phyloP scores from a whole-genome alignment of 1,140 invertebrate species.

The Branchinecta lynchi region DNA sequence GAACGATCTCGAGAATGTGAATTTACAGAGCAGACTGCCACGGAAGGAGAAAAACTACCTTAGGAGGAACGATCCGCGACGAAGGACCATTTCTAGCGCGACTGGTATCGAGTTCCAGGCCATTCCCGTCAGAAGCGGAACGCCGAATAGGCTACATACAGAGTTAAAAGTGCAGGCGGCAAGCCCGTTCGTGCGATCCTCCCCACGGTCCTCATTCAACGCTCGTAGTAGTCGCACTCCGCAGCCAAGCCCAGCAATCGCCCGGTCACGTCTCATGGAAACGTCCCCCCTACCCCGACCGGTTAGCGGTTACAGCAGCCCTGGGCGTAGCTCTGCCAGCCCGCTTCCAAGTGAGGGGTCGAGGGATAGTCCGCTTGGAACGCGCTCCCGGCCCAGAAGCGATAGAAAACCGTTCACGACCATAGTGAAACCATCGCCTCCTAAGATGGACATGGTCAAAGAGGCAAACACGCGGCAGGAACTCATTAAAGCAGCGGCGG shows the following conservation, averaged over 20 bases:
- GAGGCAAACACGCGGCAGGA: not conserved
- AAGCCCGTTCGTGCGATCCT: not conserved
- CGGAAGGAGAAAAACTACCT: not conserved
- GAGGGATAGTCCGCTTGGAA: constrained; percentile 12
- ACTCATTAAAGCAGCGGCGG: constrained; percentile 18
- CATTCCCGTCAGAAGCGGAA: not conserved
- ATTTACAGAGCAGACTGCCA: not conserved
- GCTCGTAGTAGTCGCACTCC: not conserved
- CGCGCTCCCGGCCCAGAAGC: constrained; percentile 14
- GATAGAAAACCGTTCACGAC: constrained; percentile 12
- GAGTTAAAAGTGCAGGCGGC: not conserved
- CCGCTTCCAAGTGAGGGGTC: constrained; percentile 4
- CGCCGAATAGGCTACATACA: not conserved
- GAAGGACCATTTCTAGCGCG: not conserved
- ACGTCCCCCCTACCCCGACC: not conserved
- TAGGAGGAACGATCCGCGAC: not conserved
- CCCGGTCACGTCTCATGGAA: not conserved
- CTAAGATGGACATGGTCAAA: not conserved
- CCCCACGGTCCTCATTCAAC: not conserved
- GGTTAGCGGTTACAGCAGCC: not conserved
- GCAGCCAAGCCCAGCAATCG: not conserved
- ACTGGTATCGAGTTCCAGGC: not conserved
- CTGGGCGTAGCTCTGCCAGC: constrained; percentile 9
- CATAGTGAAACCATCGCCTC: constrained; percentile 4
- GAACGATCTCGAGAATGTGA: not conserved